phyloP scores from a whole-genome alignment of 2,888 invertebrate genomes.

The Hymenopus coronatus region DNA sequence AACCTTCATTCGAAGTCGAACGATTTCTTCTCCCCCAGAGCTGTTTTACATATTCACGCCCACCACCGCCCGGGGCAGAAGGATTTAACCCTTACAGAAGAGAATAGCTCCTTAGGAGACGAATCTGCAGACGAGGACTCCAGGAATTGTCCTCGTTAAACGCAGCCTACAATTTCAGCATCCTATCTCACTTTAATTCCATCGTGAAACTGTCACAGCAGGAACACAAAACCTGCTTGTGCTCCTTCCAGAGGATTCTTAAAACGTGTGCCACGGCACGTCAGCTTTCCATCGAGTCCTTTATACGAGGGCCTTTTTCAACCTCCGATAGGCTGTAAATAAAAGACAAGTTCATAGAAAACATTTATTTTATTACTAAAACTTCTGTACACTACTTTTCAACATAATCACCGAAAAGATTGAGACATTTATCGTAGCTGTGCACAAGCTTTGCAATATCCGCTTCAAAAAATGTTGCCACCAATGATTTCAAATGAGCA shows the following conservation, averaged over 20 bases:
- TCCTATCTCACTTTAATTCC: not conserved
- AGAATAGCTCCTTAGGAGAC: not conserved
- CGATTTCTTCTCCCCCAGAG: not conserved
- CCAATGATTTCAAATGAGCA: too few relatives aligned
- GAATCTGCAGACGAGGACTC: not conserved
- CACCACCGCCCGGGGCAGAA: not conserved
- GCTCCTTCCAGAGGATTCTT: not conserved
- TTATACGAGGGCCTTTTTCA: too few relatives aligned
- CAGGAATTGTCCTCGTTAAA: constrained; percentile 24
- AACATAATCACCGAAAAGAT: too few relatives aligned
- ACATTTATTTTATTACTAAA: too few relatives aligned
- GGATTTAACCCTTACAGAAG: not conserved
- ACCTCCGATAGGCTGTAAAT: too few relatives aligned
- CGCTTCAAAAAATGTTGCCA: too few relatives aligned
- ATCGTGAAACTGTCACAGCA: not conserved
- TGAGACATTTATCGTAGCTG: too few relatives aligned
- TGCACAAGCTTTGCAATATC: too few relatives aligned
- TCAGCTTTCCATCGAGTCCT: too few relatives aligned
- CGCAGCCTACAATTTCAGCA: not conserved
- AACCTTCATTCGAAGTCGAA: not conserved
- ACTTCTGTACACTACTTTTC: too few relatives aligned
- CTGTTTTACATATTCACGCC: not conserved
- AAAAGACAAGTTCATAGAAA: too few relatives aligned
- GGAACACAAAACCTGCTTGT: not conserved
- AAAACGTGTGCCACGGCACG: too few relatives aligned